phyloP scores from a whole-genome alignment of 2,888 invertebrate species.

The Steinernema hermaphroditum region DNA sequence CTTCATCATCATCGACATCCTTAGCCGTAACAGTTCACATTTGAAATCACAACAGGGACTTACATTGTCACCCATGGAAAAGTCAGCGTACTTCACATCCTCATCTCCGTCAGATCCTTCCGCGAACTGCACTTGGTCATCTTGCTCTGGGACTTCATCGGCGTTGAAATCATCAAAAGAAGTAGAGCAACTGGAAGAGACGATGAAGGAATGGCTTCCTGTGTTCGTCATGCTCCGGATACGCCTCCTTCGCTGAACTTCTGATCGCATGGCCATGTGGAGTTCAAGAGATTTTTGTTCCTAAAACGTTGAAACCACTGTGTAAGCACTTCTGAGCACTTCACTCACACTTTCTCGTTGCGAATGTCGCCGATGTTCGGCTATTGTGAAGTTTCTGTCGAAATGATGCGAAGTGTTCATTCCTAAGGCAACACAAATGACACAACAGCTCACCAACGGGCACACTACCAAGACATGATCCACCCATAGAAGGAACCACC shows the following conservation, averaged over 20 bases:
- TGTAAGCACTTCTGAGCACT: not conserved
- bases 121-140: no score
- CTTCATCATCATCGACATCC: constrained; percentile 30
- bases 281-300: not conserved
- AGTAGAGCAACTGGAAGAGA: no score
- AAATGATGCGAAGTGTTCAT: constrained; percentile 33
- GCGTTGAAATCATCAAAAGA: no score
- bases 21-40: not conserved
- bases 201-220: no score
- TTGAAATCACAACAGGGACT: not conserved
- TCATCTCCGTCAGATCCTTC: not conserved
- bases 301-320: not conserved
- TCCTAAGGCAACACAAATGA: constrained; percentile 7
- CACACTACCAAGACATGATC: constrained; percentile 76
- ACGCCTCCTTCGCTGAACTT: not conserved
- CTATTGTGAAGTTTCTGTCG: constrained; percentile 24
- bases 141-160: no score
- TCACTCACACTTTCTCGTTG: not conserved
- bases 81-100: not conserved
- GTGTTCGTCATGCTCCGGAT: no score
- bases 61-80: not conserved
- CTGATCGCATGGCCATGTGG: not conserved
- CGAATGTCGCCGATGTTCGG: constrained; percentile 20
- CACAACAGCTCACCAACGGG: no score
- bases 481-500: constrained; percentile 71